Base-by-base conservation (phyloP, 2,888 invertebrate genomes). In the Tetranychus truncatus region DNA sequence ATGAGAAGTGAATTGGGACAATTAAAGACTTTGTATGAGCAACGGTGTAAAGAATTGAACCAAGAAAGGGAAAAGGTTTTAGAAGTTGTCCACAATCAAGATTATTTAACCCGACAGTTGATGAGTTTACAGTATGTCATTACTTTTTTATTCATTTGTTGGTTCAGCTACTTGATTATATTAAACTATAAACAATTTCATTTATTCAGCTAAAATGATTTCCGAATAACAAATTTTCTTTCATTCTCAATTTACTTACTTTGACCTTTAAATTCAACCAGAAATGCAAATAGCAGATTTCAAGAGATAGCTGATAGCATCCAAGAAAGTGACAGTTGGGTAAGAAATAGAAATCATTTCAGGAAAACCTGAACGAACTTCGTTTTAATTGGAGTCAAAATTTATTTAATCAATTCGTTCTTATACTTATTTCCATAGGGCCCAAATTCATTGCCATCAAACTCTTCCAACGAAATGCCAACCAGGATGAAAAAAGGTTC, bases 111-210 rank as follows among this genome's bases (percentile, higher is more conserved):
- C 71, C 81, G 84, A 76, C 86, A 87, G 78, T 81, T 87, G 15
- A 84, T 85, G 73, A 80, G 86, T 71, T 80, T 87, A 73, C 85
- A 86, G 86, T 86, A 81, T 81, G 84, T 82, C 20, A 85, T 86
- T 78, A 86, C 9, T 69, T 69, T 69, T 18, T 69, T 69, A 21
- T 11, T 24, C 21, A 20, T n/a, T 20, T 69, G 69, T 69, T 20
- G 69, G n/a, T 69, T 69, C 20, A 21, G 69, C 34, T 9, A 69
- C n/a, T 24, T 69, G 34, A 69, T 24, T 24, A 11, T 11, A 2
- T 55, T 6, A 55, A 55, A 55, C 55, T 55, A 55, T 55, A n/a
- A n/a, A n/a, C 66, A n/a, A 20, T n/a, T 66, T 66, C 66, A 66
- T 66, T 20, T 66, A 34, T 34, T 34, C 34, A 34, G 34, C 34